Percentiles rank a stretch among this genome's conserved stretches.
These are phyloP conservation scores for Rhadinocentrus ornatus DNA, from an alignment of 2,797 vertebrate species.

Conservation along the genomic window DNA sequence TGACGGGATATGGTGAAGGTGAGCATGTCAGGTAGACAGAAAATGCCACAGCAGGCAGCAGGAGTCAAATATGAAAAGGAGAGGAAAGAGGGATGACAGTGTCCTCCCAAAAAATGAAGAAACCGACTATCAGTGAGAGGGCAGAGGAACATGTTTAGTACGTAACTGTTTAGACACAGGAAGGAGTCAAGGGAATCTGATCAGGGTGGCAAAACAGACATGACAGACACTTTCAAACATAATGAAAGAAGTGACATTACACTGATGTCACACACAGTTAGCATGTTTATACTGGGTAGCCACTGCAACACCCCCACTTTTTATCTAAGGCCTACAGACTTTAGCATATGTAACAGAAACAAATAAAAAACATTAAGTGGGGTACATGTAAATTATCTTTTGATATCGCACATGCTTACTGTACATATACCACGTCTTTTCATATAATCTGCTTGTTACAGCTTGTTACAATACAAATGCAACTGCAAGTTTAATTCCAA, in stretches of 20 bases:
- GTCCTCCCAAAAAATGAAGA: not conserved
- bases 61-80: conserved; percentile 32
- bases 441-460: conserved; percentile 18
- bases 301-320: not conserved
- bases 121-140: not conserved
- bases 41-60: conserved; percentile 40
- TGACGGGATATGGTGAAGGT: conserved; percentile 49
- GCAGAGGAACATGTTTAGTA: not conserved
- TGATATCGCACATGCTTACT: conserved; percentile 12
- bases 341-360: conserved; percentile 17
- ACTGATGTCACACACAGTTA: conserved; percentile 7
- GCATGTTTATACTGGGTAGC: not conserved
- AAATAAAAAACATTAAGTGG: not conserved
- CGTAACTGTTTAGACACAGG: conserved; percentile 22
- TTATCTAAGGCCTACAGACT: conserved; percentile 12
- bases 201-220: conserved; percentile 30
- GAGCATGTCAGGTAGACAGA: conserved; percentile 36
- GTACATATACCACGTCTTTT: conserved; percentile 30
- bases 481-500: conserved; percentile 1
- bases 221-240: conserved; percentile 16
- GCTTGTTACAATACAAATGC: conserved; percentile 21
- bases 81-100: conserved; percentile 16
- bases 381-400: conserved; percentile 38
- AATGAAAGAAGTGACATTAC: conserved; percentile 18
- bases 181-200: conserved; percentile 17